Conservation (phyloP, 1,140 invertebrate species). For the Drosophila saltans region DNA sequence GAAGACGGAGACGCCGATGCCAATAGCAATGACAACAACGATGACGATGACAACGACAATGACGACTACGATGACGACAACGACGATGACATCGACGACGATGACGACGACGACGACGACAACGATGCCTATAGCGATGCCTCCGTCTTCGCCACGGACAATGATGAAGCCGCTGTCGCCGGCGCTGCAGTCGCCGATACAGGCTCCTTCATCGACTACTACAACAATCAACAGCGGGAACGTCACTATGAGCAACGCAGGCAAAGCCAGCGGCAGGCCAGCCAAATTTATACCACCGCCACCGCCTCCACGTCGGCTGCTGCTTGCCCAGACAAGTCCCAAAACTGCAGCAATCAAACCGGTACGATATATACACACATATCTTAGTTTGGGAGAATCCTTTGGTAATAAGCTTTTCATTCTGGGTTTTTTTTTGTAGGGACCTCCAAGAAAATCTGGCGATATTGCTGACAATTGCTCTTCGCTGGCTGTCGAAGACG, state of each 20-base stretch:
- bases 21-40: conserved; percentile 22
- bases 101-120: conserved; percentile 35
- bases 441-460: conserved; percentile 80
- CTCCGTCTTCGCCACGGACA: conserved; percentile 35
- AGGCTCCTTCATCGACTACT: conserved; percentile 77
- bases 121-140: conserved; percentile 32
- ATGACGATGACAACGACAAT: conserved; percentile 17
- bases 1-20: conserved; percentile 37
- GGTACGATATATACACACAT: conserved; percentile 28
- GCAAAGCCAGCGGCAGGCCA: conserved; percentile 68
- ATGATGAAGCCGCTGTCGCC: conserved; percentile 24
- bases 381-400: too few relatives aligned
- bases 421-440: conserved; percentile 11
- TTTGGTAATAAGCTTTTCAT: background rate
- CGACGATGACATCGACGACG: conserved; percentile 25
- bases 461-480: conserved; percentile 83
- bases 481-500: conserved; percentile 75
- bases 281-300: conserved; percentile 80
- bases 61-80: conserved; percentile 13
- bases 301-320: conserved; percentile 78
- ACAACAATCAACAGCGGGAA: conserved; percentile 81
- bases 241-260: conserved; percentile 72
- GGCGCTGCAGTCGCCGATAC: conserved; percentile 63
- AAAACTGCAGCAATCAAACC: conserved; percentile 55
- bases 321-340: conserved; percentile 78